These are phyloP conservation scores for Haliaeetus leucogaster DNA, from an alignment of 2,113 vertebrate genomes.

Conservation along the genomic window DNA sequence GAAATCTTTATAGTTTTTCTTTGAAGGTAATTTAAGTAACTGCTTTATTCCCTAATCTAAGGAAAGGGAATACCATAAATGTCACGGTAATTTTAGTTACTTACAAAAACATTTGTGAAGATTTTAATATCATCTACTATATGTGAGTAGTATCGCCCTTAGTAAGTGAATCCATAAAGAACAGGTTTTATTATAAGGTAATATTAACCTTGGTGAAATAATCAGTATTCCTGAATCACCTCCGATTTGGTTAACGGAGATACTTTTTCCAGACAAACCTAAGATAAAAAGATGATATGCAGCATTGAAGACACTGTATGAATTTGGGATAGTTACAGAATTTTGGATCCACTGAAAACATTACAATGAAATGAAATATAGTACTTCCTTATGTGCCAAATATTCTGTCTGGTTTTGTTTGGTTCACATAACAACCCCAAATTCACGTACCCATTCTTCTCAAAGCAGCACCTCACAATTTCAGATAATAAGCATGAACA, in stretches of 20 bases:
- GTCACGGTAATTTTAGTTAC: conserved; percentile 22
- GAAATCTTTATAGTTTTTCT: neutral
- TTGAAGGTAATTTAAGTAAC: neutral
- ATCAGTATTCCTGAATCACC: neutral
- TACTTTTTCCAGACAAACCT: neutral
- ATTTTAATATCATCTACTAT: conserved; percentile 11
- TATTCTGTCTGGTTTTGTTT: neutral
- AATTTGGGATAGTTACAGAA: neutral
- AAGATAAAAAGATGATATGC: neutral
- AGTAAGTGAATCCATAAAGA: conserved; percentile 41
- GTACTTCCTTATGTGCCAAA: neutral
- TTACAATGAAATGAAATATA: neutral
- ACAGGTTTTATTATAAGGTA: conserved; percentile 9
- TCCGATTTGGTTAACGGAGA: neutral
- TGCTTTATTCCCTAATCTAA: neutral
- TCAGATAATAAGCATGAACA: neutral
- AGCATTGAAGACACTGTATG: neutral
- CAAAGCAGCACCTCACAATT: neutral
- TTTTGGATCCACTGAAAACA: neutral
- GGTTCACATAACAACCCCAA: neutral
- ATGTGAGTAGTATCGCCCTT: neutral
- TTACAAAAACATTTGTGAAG: conserved; percentile 31
- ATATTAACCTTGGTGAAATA: neutral
- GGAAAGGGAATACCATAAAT: conserved; percentile 4
- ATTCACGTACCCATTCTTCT: neutral